Base-by-base conservation (phyloP, 2,113 vertebrate species). In the Eulemur macaco region DNA sequence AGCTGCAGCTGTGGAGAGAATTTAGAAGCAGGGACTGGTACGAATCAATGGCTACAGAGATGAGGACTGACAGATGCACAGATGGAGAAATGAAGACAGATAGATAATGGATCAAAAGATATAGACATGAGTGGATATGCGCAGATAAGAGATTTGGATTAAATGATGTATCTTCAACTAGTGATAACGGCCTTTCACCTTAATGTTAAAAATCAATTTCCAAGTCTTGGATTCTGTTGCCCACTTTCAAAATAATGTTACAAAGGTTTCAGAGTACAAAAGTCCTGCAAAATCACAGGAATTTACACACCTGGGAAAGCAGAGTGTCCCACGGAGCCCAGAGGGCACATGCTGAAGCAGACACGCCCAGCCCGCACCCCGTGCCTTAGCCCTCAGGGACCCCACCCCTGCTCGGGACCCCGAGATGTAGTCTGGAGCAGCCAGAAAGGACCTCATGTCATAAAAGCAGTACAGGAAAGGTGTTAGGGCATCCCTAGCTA, bases 121-220 rank as follows among this genome's bases (percentile, higher is more conserved):
- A 58, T 0, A 54, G 56, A 60, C 63, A 74, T 0, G 25, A 3
- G 23, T 4, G 17, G 20, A 13, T 3, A 17, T 3, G 60, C 27
- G 29, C 3, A 8, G 23, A 29, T 64, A 86, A 56, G 69, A 81
- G 64, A 76, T 42, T 83, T 58, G 66, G 69, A 80, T 58, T 74
- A 66, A 86, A 54, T 42, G 58, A 93, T 3, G 2, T 3, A 54
- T 60, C 83, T 34, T 83, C 9, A 34, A 13, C 54, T 39, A 56
- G 54, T 18, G 60, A 27, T 52, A 52, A 15, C 3, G 15, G 21
- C 10, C 54, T n/a, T 82, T 45, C 42, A 17, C 21, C 17, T 71
- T 29, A 50, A 64, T 6, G 56, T 50, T 74, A 47, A 84, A 80
- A 54, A 74, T 80, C 17, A 87, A 29, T 77, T 64, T 37, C 71